Evolutionary conservation across 2,888 invertebrate genomes (phyloP).

Genomic region (Ichneumoninae sp.): DNA sequence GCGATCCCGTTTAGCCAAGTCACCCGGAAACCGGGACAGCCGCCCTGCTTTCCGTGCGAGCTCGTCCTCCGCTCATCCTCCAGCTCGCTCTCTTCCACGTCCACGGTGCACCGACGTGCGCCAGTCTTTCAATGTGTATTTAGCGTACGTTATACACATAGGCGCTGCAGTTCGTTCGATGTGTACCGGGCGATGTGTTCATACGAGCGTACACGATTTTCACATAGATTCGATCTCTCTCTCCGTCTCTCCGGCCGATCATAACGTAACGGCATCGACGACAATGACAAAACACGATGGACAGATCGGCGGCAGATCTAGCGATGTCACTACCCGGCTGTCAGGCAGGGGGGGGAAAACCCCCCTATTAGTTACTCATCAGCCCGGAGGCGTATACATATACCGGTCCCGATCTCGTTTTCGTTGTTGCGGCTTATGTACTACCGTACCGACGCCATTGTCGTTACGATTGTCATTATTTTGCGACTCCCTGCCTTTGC

Average conservation of each 20-base stretch:
- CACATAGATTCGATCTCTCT: slow-evolving; percentile 52
- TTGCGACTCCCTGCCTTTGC: slow-evolving; percentile 73
- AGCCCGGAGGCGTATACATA: slow-evolving; percentile 76
- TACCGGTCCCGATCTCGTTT: slow-evolving; percentile 67
- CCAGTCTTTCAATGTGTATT: slow-evolving; percentile 53
- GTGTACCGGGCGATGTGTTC: slow-evolving; percentile 47
- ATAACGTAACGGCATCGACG: slow-evolving; percentile 76
- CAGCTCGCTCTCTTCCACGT: slow-evolving; percentile 32
- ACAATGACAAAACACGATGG: slow-evolving; percentile 75
- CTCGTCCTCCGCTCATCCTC: slow-evolving; percentile 57
- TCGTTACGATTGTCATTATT: slow-evolving; percentile 81
- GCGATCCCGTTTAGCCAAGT: slow-evolving; percentile 84
- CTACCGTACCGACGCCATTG: slow-evolving; percentile 74
- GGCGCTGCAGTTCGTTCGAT: slow-evolving; percentile 31
- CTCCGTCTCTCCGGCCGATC: slow-evolving; percentile 69
- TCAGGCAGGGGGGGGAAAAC: slow-evolving; percentile 70
- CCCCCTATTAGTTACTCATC: slow-evolving; percentile 82
- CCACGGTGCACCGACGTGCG: slow-evolving; percentile 28
- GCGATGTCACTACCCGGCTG: slow-evolving; percentile 50
- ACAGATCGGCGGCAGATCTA: slow-evolving; percentile 67
- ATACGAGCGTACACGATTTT: slow-evolving; percentile 57
- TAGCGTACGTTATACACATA: slow-evolving; percentile 19
- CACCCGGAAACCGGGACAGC: slow-evolving; percentile 83
- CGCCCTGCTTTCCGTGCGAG: slow-evolving; percentile 77
- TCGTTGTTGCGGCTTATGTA: slow-evolving; percentile 78